Base-by-base conservation (phyloP, 1,140 invertebrate species). In the Saxidomus purpurata region DNA sequence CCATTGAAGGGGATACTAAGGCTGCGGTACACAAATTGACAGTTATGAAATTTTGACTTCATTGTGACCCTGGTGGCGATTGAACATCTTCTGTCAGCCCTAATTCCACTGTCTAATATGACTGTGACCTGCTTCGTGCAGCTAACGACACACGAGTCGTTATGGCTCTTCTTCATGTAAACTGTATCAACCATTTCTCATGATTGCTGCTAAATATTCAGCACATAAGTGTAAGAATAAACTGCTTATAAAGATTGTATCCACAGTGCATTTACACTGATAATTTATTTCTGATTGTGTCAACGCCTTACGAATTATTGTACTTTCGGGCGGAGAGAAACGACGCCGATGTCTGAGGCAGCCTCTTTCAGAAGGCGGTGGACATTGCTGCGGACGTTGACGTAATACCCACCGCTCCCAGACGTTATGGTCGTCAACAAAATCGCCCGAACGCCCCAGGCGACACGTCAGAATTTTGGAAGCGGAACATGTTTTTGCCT, bases 1-100 rank as follows among this genome's bases (percentile, higher is more conserved):
- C 43, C 15, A 19, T 59, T 3, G 52, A 59, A 22, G 52, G 52
- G 8, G 52, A 59, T 59, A 22, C 17, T 11, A 59, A 59, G 19
- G 52, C 52, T 11, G 52, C 52, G 6, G 52, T 22, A 8, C 19
- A 59, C 19, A 59, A 22, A 59, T 59, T 8, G 8, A 6, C 52
- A 15, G 43, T n/a, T 43, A 43, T 43, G 4, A 34, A 61, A 81
- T 6, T 90, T 90, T 82, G 36, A 81, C 2, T 86, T 90, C 55
- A 79, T 82, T 43, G 22, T 90, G 22, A 69, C 89, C 11, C 74
- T 87, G 22, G 69, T 88, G n/a, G 52, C 52, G 8, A 22, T 59
- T 11, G 52, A 59, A 59, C 52, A 59, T 22, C 8, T 59, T 8
- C 52, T 59, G 3, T 22, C 8, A 59, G 52, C 52, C 8, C 52